Evolutionary conservation across 2,888 invertebrate species (phyloP), one percentile per base, ranked within the genome.

Genomic region (Cryptops parisi): DNA sequence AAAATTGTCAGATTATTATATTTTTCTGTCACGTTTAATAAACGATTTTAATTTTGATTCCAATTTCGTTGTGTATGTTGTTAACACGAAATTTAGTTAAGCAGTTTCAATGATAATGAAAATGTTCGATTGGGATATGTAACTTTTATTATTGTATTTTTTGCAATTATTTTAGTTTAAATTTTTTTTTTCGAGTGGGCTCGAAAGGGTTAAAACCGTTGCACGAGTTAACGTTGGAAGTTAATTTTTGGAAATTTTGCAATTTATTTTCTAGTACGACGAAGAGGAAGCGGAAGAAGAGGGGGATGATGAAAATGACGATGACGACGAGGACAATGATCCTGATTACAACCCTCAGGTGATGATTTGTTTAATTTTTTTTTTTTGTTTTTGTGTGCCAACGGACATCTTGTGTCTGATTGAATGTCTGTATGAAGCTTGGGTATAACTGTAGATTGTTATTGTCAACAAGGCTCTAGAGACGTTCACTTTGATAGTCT

Each of bases 211-310:
- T n/a, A n/a, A n/a, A n/a, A n/a, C n/a, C n/a, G n/a, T n/a, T n/a
- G n/a, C n/a, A n/a, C n/a, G n/a, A n/a, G 9, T n/a, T n/a, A n/a
- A n/a, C n/a, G n/a, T n/a, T n/a, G n/a, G 12, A 43, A 19, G 15
- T 43, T 9, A 19, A 19, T 9, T 46, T 19, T 6, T 46, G 17
- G 3, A 48, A 25, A 49, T 5, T 49, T 21, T 40, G 4, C 26
- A 9, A 24, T 47, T 48, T 43, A 22, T 23, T 40, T 44, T 41
- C 4, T 52, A 54, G 40, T 45, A 54, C 38, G 55, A 58, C 6
- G 57, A 58, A 43, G 55, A 59, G 17, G 61, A 57, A 17, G 59
- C 58, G 12, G 55, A 60, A 21, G 50, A 38, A n/a, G 57, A 61
- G 12, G 58, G 48, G 17, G 40, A 50, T 45, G 57, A 58, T 25